Conservation (phyloP, 2,797 vertebrate species). For the Gymnothorax javanicus region DNA sequence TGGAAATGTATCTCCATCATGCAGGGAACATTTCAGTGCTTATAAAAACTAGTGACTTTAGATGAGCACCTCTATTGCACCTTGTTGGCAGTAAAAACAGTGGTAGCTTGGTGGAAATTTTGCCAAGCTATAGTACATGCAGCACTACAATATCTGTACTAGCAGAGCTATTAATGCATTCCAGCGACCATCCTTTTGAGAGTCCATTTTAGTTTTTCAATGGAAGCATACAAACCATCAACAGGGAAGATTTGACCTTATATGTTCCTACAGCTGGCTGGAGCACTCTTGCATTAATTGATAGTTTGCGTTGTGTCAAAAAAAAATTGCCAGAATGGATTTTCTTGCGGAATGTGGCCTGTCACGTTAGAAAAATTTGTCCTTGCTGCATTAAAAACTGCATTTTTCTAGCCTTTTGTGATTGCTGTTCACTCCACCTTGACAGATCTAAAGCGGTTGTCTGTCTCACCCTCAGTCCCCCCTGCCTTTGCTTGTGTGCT, state of each 20-base stretch:
- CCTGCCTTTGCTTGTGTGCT: background rate
- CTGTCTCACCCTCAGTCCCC: slow-evolving; percentile 26
- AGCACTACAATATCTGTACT: background rate
- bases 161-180: slow-evolving; percentile 45
- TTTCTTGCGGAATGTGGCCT: slow-evolving; percentile 37
- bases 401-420: slow-evolving; percentile 43
- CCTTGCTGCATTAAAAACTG: slow-evolving; percentile 46
- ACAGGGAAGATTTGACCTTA: slow-evolving; percentile 35
- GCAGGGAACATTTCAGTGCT: slow-evolving; percentile 31
- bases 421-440: slow-evolving; percentile 44
- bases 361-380: slow-evolving; percentile 44
- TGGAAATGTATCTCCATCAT: slow-evolving; percentile 19
- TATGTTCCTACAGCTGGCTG: slow-evolving; percentile 22
- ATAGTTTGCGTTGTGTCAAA: slow-evolving; percentile 32
- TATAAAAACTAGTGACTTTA: slow-evolving; percentile 39
- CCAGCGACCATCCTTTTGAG: slow-evolving; percentile 34
- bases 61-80: slow-evolving; percentile 26
- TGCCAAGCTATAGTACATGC: background rate
- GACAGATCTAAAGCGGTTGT: slow-evolving; percentile 41
- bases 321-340: slow-evolving; percentile 27
- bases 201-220: slow-evolving; percentile 47
- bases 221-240: slow-evolving; percentile 41
- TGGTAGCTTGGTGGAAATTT: slow-evolving; percentile 7
- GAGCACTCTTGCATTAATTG: slow-evolving; percentile 50
- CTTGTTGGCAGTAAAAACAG: slow-evolving; percentile 17